Evolutionary conservation across 2,797 vertebrate genomes (phyloP), one percentile per base, ranked within the genome.

Genomic region (Mormyrus proboscirostris): DNA sequence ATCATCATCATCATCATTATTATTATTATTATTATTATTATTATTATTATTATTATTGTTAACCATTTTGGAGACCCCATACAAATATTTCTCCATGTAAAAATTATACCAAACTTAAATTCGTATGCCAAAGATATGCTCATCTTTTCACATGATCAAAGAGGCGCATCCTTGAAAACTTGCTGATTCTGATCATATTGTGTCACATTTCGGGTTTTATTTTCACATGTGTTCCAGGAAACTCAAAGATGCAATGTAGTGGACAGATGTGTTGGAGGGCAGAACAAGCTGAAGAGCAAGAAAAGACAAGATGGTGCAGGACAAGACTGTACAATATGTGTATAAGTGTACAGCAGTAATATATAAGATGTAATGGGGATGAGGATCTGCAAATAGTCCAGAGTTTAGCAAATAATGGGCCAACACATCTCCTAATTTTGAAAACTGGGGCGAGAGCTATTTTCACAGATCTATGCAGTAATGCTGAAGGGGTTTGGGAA

Each of bases 401-500:
- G 29, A 16, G 69, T 38, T 38, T 38, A 38, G 4, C 33, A 73
- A 73, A 73, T 73, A 73, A 73, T 73, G 69, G 69, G 29, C 69
- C 33, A 19, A 16, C 69, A 73, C 14, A 73, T 6, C 76, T 47
- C 41, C 76, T 44, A 22, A 82, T 82, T 47, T 47, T 0, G 19
- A 82, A 82, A 82, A 82, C 76, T 82, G 19, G 76, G 76, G 38
- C 76, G 41, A 79, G 76, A 82, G 76, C 76, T 82, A 82, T 82
- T 82, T 82, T 82, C 41, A 82, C 76, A 82, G 76, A 47, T 47
- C 76, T 44, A 47, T 33, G 41, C 41, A 47, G 76, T n/a, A 22
- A 8, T 82, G 38, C 76, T 82, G 76, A 79, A 82, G 76, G 76
- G 41, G 38, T 47, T 82, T 82, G 41, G 76, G 8, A 22, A 82